Conservation (phyloP, 35 echinoderm and acorn worm genomes). For the Ophioderma brevispina region DNA sequence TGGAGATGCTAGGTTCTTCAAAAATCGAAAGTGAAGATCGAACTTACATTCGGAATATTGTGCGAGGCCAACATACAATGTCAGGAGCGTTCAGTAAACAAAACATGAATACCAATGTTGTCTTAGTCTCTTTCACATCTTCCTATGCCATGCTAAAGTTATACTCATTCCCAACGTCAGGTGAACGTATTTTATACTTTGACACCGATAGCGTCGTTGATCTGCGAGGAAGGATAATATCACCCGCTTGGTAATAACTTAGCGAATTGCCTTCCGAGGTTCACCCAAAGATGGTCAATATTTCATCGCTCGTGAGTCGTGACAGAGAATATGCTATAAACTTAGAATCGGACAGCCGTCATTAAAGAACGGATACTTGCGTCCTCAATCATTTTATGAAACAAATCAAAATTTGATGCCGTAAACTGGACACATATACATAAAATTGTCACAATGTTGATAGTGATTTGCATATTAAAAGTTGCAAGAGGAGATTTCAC, state of each 20-base stretch:
- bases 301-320: background rate
- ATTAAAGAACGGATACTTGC: too few species aligned
- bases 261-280: slow-evolving; percentile 29
- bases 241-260: slow-evolving; percentile 12
- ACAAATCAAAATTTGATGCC: too few species aligned
- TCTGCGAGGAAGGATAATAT: background rate
- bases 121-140: slow-evolving; percentile 42
- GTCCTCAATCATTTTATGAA: too few species aligned
- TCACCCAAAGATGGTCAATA: slow-evolving; percentile 27
- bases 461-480: too few species aligned
- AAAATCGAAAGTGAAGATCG: background rate
- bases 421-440: too few species aligned
- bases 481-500: too few species aligned
- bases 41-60: background rate
- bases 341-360: background rate
- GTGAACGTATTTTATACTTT: slow-evolving; percentile 16
- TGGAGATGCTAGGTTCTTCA: background rate
- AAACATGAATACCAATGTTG: slow-evolving; percentile 13
- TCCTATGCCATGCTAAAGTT: slow-evolving; percentile 31
- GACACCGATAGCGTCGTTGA: slow-evolving; percentile 45
- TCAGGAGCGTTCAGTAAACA: background rate
- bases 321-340: slow-evolving; percentile 55
- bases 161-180: background rate
- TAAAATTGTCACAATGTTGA: too few species aligned
- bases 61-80: too few species aligned